phyloP scores from a whole-genome alignment of 2,888 invertebrate species.

The Pristionchus entomophagus region DNA sequence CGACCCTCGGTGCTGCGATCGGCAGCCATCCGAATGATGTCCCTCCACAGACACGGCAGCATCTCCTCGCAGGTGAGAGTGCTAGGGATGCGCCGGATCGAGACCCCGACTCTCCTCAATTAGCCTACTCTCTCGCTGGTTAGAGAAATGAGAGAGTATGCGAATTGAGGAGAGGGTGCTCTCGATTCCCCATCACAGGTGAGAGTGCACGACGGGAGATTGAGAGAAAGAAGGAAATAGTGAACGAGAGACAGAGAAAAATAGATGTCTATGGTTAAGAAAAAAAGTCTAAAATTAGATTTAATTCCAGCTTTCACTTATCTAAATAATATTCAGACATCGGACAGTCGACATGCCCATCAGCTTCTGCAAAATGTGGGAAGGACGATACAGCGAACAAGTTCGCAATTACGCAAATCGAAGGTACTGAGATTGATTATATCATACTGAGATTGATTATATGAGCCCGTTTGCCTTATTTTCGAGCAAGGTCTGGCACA shows the following conservation, averaged over 20 bases:
- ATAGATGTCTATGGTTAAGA: not conserved
- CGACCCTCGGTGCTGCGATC: conserved; percentile 37
- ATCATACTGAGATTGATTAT: too few relatives aligned
- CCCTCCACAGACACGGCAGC: conserved; percentile 31
- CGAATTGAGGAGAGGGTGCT: too few relatives aligned
- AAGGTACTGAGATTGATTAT: not conserved
- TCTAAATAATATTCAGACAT: not conserved
- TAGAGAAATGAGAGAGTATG: too few relatives aligned
- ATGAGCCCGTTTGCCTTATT: too few relatives aligned
- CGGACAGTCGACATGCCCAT: conserved; percentile 38
- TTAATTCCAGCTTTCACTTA: not conserved
- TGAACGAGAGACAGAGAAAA: not conserved
- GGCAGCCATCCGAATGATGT: conserved; percentile 45
- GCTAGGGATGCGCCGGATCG: too few relatives aligned
- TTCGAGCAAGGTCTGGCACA: too few relatives aligned
- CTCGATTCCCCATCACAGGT: conserved; percentile 48
- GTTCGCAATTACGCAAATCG: conserved; percentile 54
- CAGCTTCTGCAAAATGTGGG: conserved; percentile 61
- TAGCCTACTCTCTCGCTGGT: too few relatives aligned
- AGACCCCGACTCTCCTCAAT: too few relatives aligned
- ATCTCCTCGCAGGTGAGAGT: conserved; percentile 43
- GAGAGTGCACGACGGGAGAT: not conserved
- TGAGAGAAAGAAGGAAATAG: not conserved
- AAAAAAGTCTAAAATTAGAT: not conserved
- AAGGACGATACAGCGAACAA: conserved; percentile 63